These are phyloP conservation scores for Uropsilus gracilis DNA, from an alignment of 2,113 vertebrate species.

Conservation along the genomic window DNA sequence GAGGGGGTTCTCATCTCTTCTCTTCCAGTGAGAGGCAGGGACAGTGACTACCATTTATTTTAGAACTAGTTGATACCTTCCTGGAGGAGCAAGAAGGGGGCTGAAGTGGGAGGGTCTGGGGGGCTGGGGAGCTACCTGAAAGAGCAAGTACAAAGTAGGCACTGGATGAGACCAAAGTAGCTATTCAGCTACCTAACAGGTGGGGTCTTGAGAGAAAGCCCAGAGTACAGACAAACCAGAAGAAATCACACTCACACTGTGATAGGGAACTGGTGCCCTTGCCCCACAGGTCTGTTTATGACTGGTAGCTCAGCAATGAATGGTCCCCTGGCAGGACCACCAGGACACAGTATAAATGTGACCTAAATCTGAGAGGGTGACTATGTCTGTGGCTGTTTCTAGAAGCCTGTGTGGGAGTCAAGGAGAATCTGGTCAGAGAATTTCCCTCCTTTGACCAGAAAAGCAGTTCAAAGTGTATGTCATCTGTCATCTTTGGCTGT, in stretches of 20 bases:
- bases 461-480: background rate
- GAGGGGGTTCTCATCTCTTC: background rate
- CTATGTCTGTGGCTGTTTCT: background rate
- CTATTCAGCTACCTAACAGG: background rate
- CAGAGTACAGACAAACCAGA: background rate
- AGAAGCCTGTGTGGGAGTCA: background rate
- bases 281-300: background rate
- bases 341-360: rapidly evolving
- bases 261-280: background rate
- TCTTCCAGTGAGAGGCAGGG: background rate
- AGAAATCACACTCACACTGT: background rate
- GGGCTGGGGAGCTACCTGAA: too few species aligned
- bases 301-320: background rate
- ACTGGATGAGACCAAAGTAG: background rate
- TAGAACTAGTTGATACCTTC: background rate
- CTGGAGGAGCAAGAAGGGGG: background rate
- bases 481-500: background rate
- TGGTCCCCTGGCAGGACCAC: too few species aligned
- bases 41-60: background rate
- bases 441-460: background rate
- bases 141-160: background rate
- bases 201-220: background rate
- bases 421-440: background rate
- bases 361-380: background rate
- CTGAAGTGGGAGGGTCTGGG: background rate